Percentiles rank a stretch among this genome's conserved stretches.
phyloP scores from a whole-genome alignment of 2,797 vertebrate species.

The Urosaurus nigricauda region DNA sequence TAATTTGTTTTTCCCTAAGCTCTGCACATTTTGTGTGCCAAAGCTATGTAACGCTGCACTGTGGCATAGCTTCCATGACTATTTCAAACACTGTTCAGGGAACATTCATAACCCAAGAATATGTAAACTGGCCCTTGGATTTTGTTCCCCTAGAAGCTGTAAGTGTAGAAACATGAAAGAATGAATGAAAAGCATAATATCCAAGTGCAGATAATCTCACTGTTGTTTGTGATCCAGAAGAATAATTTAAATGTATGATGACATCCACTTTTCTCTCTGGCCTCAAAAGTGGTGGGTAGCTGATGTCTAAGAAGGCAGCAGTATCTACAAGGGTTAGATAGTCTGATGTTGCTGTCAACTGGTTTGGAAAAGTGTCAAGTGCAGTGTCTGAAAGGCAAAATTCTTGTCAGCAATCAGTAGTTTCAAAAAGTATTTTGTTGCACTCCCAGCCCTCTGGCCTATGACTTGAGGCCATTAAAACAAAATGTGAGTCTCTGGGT shows the following conservation, averaged over 20 bases:
- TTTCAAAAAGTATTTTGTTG: constrained; percentile 10
- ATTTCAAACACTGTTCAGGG: background rate
- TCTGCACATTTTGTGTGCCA: background rate
- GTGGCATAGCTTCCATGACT: background rate
- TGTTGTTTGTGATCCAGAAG: constrained; percentile 78
- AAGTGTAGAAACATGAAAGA: background rate
- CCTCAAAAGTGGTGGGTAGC: constrained; percentile 82
- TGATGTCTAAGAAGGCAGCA: constrained; percentile 82
- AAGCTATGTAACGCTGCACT: background rate
- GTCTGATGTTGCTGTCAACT: constrained; percentile 79
- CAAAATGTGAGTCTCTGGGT: background rate
- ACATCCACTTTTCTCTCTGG: constrained; percentile 82
- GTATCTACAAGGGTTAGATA: constrained; percentile 84
- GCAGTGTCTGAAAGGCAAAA: constrained; percentile 81
- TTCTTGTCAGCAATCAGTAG: constrained; percentile 6
- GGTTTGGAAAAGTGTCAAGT: constrained; percentile 85
- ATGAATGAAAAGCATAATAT: background rate
- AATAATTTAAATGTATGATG: constrained; percentile 83
- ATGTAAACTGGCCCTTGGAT: background rate
- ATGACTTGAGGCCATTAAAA: background rate
- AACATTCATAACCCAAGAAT: background rate
- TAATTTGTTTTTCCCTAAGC: too few species aligned
- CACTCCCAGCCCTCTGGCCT: too few species aligned
- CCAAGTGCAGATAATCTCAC: constrained; percentile 44
- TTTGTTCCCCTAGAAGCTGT: background rate